Evolutionary conservation across 2,797 vertebrate genomes (phyloP), one percentile per base, ranked within the genome.

Genomic region (Crenichthys baileyi): DNA sequence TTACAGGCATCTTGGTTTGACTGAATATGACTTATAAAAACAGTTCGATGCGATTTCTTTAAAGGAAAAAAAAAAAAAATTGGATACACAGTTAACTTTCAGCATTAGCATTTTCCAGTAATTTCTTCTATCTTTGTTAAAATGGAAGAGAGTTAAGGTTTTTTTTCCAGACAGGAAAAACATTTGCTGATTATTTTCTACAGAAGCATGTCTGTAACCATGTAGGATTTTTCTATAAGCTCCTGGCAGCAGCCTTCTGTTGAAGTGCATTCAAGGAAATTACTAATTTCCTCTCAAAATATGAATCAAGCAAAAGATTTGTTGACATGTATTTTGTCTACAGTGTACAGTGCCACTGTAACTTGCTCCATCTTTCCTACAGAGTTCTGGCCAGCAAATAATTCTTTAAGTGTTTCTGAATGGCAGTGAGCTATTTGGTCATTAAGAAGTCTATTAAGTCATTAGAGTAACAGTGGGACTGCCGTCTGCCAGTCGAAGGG

Each of bases 381-480:
- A 81, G 75, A 87, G 88, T 80, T 92, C 91, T 90, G 92, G 94
- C 94, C 92, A 88, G 89, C 90, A 65, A 85, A 84, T 95, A 95
- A 96, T 95, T 92, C 91, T 92, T 91, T 95, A 95, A 96, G 93
- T 95, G 94, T 89, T 95, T 95, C 93, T 95, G 93, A 94, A 95
- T 94, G 93, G 94, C 93, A 94, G 91, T 82, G 73, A 91, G 89
- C 93, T 95, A 95, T 96, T 96, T 94, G 95, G 95, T 96, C 93
- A 95, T 96, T 96, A 95, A 94, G 87, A 84, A 90, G 85, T 85
- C 94, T 93, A 95, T 95, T 95, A 96, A 95, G 94, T 96, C 89
- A 95, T 96, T 96, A 96, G 90, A 89, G 91, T 85, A 88, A 93
- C 89, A 91, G 91, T 91, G 90, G 91, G 91, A 92, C 93, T 82